Conservation (phyloP, 1,140 invertebrate genomes). For the Lethrus apterus region DNA sequence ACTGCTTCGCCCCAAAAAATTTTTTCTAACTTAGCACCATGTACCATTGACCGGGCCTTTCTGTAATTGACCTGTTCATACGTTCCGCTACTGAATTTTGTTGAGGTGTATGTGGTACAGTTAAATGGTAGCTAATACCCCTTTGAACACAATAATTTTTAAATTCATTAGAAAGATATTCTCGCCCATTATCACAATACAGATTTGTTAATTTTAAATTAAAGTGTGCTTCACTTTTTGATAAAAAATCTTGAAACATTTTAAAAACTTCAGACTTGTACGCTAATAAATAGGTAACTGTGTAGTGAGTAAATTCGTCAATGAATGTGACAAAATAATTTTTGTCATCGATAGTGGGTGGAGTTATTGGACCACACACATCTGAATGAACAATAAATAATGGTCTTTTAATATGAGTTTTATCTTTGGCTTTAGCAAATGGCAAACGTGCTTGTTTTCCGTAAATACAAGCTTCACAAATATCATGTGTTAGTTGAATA, state of each 20-base stretch:
- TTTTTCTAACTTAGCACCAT: constrained; percentile 29
- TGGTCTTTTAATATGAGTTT: constrained; percentile 13
- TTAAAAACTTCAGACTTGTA: constrained; percentile 37
- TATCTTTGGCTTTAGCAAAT: constrained; percentile 11
- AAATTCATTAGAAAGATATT: constrained; percentile 41
- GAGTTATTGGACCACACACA: constrained; percentile 38
- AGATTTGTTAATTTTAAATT: constrained; percentile 37
- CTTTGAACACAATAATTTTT: constrained; percentile 38
- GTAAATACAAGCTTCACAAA: constrained; percentile 22
- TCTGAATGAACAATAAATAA: constrained; percentile 35
- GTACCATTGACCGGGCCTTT: constrained; percentile 41
- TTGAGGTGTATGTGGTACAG: constrained; percentile 43
- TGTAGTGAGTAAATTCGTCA: constrained; percentile 39
- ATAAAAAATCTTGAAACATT: constrained; percentile 36
- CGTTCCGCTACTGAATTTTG: constrained; percentile 46
- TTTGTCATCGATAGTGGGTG: constrained; percentile 26
- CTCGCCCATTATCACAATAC: constrained; percentile 40
- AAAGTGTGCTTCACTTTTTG: constrained; percentile 37
- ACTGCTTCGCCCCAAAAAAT: constrained; percentile 40
- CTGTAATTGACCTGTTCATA: constrained; percentile 42
- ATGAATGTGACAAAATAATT: constrained; percentile 39
- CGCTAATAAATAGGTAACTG: constrained; percentile 33
- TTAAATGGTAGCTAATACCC: constrained; percentile 44
- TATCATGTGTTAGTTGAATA: too few relatives aligned
- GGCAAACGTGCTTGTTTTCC: constrained; percentile 20